These are phyloP conservation scores for Dryocosmus kuriphilus DNA, from an alignment of 2,888 invertebrate species.

Conservation along the genomic window DNA sequence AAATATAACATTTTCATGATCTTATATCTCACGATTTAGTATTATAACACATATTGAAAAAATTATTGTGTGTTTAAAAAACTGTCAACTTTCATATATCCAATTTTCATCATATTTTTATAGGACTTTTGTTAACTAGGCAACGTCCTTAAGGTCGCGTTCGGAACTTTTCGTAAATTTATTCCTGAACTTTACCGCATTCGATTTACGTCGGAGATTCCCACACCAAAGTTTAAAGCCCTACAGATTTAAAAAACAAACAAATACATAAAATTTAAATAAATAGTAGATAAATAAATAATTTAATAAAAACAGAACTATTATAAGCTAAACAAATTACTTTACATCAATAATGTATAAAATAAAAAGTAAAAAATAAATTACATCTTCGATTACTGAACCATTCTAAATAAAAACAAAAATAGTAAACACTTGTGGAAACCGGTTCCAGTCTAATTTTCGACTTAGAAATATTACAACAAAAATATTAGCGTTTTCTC, in stretches of 20 bases:
- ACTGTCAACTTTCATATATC: too few species aligned
- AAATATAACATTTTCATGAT: too few species aligned
- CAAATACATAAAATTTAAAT: background rate
- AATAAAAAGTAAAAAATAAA: background rate
- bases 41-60: too few species aligned
- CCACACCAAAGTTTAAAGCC: background rate
- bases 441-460: background rate
- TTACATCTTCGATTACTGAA: background rate
- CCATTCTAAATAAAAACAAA: background rate
- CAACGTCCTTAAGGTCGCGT: too few species aligned
- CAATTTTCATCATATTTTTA: too few species aligned
- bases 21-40: too few species aligned
- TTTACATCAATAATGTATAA: background rate
- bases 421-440: slow-evolving; percentile 7
- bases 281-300: background rate
- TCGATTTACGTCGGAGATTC: background rate
- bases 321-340: background rate
- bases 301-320: background rate
- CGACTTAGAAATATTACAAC: background rate
- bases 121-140: too few species aligned
- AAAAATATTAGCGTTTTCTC: background rate
- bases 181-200: slow-evolving; percentile 6
- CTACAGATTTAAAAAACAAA: background rate
- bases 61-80: too few species aligned
- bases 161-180: background rate